phyloP scores from a whole-genome alignment of 1,140 invertebrate genomes.

The Papilio xuthus region DNA sequence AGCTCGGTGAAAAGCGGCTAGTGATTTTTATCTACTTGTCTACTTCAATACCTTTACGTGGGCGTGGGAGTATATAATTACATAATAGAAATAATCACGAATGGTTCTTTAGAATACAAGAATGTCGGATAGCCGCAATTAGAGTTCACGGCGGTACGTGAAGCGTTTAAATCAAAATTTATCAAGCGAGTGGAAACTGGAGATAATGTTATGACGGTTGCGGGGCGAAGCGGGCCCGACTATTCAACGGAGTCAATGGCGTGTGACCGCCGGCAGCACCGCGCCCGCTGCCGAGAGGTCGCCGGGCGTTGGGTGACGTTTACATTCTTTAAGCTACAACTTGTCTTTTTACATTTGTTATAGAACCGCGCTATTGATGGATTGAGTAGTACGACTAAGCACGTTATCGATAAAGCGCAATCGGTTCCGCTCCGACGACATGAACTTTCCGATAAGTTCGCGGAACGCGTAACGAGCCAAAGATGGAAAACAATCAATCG shows the following conservation, averaged over 20 bases:
- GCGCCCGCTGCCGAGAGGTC: conserved; percentile 55
- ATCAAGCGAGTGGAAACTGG: conserved; percentile 62
- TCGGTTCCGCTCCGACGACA: conserved; percentile 33
- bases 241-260: conserved; percentile 74
- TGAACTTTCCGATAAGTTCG: conserved; percentile 40
- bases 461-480: conserved; percentile 37
- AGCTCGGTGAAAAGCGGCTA: background rate
- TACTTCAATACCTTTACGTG: background rate
- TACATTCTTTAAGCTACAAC: conserved; percentile 62
- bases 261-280: conserved; percentile 66
- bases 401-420: conserved; percentile 17
- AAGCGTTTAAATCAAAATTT: conserved; percentile 58
- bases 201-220: conserved; percentile 64
- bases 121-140: conserved; percentile 44
- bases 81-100: conserved; percentile 5
- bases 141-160: conserved; percentile 44
- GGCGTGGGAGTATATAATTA: background rate
- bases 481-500: conserved; percentile 53
- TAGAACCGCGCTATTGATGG: conserved; percentile 1
- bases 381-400: conserved; percentile 15
- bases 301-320: conserved; percentile 68
- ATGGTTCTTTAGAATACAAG: background rate
- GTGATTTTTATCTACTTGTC: background rate
- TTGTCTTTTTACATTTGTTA: conserved; percentile 57
- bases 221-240: conserved; percentile 56